These are phyloP conservation scores for Macrosiphum euphorbiae DNA, from an alignment of 2,888 invertebrate species.

Conservation along the genomic window DNA sequence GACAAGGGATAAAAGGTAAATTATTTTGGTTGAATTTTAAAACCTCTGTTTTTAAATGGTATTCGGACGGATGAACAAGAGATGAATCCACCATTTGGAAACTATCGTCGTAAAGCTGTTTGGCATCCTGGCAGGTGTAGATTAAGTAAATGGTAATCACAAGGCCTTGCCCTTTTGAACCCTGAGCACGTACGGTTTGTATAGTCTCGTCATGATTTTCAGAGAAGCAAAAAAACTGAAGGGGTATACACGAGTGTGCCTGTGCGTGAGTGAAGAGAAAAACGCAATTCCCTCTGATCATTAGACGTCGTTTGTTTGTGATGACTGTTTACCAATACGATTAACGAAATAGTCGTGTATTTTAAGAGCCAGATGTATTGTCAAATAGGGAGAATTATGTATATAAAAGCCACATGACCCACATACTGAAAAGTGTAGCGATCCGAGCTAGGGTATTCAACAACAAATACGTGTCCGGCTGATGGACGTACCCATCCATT, in stretches of 20 bases:
- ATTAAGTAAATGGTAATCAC: conserved; percentile 48
- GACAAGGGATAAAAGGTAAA: not conserved
- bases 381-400: not conserved
- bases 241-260: not conserved
- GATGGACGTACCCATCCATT: not conserved
- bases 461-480: not conserved
- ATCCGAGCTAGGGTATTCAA: not conserved
- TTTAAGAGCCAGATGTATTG: not conserved
- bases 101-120: conserved; percentile 18
- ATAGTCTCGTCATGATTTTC: conserved; percentile 49
- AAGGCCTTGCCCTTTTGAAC: not conserved
- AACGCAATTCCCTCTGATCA: conserved; percentile 13
- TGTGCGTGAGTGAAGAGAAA: not conserved
- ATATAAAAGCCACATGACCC: not conserved
- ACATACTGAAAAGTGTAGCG: not conserved
- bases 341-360: not conserved
- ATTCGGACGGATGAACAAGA: not conserved
- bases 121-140: conserved; percentile 15
- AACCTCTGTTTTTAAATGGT: not conserved
- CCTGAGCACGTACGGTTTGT: conserved; percentile 43
- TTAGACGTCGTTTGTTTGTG: conserved; percentile 44
- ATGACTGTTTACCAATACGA: conserved; percentile 44
- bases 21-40: not conserved
- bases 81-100: not conserved
- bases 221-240: not conserved